phyloP scores from a whole-genome alignment of 2,113 vertebrate species.

The Eira barbara region DNA sequence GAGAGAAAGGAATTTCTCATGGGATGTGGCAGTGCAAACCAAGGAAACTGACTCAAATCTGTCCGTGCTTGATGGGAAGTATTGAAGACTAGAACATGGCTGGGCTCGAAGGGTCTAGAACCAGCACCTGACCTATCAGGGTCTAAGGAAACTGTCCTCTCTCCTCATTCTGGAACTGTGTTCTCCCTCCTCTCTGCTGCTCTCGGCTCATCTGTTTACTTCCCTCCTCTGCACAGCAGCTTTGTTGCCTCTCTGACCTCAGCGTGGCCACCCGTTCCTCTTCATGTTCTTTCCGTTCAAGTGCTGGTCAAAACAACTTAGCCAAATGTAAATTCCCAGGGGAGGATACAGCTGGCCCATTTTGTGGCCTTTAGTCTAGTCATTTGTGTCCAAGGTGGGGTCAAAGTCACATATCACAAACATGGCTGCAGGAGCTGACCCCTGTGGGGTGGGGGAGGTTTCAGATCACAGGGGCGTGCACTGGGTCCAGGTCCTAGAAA shows the following conservation, averaged over 20 bases:
- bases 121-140: no score
- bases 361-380: not conserved
- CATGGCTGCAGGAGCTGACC: not conserved
- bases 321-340: not conserved
- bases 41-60: not conserved
- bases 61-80: not conserved
- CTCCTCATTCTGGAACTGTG: not conserved
- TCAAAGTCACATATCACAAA: not conserved
- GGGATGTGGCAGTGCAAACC: not conserved
- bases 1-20: not conserved
- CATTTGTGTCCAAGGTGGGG: no score
- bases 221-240: not conserved
- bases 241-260: not conserved
- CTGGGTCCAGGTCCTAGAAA: not conserved
- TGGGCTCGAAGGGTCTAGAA: not conserved
- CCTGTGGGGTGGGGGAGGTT: not conserved
- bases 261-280: not conserved
- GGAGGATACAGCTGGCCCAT: not conserved
- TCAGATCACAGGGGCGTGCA: not conserved
- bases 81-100: not conserved
- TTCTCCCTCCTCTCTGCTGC: not conserved
- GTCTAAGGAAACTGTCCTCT: not conserved
- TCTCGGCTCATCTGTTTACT: not conserved
- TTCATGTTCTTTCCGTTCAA: not conserved
- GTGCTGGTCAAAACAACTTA: not conserved